Conservation (phyloP, 2,888 invertebrate genomes). For the Sacculina carcini region DNA sequence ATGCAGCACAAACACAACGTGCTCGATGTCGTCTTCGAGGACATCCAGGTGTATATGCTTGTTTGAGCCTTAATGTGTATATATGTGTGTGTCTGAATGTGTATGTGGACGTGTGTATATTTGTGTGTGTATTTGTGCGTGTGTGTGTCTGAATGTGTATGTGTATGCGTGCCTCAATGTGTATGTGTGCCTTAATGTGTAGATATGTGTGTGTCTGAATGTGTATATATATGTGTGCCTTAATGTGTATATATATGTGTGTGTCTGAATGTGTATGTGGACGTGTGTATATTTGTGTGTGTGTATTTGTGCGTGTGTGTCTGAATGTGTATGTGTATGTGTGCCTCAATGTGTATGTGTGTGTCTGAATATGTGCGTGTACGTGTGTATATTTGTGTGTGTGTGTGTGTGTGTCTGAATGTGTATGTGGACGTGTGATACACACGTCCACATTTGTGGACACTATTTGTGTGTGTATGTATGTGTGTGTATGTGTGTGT, state of each 20-base stretch:
- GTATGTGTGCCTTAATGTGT: neutral
- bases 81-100: neutral
- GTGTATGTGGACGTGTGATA: neutral
- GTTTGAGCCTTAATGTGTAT: no score
- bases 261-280: conserved; percentile 1
- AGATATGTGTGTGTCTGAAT: neutral
- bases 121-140: neutral
- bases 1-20: neutral
- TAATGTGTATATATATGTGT: neutral
- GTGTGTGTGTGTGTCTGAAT: neutral
- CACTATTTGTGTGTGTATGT: no score
- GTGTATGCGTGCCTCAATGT: neutral
- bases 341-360: conserved; percentile 4
- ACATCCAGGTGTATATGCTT: neutral
- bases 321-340: no score
- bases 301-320: neutral
- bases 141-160: neutral
- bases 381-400: conserved; percentile 2
- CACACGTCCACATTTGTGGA: neutral
- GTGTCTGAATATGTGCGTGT: conserved; percentile 1
- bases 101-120: neutral
- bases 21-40: neutral
- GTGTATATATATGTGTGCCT: neutral
- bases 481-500: no score
- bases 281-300: conserved; percentile 3